phyloP scores from a whole-genome alignment of 37 sponge, comb jelly and placozoan genomes.

The Eunapius fragilis region DNA sequence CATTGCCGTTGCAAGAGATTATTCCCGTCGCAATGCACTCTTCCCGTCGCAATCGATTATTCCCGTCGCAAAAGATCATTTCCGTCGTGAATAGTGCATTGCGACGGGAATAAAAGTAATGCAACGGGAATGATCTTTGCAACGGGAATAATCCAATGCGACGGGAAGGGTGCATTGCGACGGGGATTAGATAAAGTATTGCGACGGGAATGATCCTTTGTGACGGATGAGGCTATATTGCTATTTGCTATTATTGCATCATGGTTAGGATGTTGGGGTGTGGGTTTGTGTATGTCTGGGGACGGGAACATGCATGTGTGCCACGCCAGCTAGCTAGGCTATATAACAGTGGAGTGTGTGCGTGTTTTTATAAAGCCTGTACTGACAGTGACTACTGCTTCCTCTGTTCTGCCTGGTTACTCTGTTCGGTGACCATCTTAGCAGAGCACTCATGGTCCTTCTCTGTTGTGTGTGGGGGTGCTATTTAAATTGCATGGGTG shows the following conservation, averaged over 20 bases:
- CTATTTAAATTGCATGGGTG: neutral
- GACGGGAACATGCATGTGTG: neutral
- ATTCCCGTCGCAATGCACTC: no score
- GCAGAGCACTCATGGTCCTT: neutral
- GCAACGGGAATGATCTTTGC: no score
- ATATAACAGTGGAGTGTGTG: neutral
- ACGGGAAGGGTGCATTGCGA: no score
- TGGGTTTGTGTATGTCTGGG: neutral
- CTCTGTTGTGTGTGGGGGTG: neutral
- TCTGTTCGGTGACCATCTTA: neutral
- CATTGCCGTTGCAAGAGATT: no score
- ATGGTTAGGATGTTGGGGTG: neutral
- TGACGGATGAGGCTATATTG: neutral
- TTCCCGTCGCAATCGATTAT: no score
- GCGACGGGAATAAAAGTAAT: no score
- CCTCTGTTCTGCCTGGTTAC: neutral
- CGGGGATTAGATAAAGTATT: no score
- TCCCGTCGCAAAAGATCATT: no score
- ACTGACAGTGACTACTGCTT: neutral
- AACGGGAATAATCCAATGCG: no score
- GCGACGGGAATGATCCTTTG: no score
- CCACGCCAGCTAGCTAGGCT: neutral
- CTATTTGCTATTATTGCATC: neutral
- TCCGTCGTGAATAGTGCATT: no score
- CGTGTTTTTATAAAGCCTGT: neutral